Percentiles rank a stretch among this genome's conserved stretches.
These are phyloP conservation scores for Diarsia mendica DNA, from an alignment of 2,888 invertebrate genomes.

Conservation along the genomic window DNA sequence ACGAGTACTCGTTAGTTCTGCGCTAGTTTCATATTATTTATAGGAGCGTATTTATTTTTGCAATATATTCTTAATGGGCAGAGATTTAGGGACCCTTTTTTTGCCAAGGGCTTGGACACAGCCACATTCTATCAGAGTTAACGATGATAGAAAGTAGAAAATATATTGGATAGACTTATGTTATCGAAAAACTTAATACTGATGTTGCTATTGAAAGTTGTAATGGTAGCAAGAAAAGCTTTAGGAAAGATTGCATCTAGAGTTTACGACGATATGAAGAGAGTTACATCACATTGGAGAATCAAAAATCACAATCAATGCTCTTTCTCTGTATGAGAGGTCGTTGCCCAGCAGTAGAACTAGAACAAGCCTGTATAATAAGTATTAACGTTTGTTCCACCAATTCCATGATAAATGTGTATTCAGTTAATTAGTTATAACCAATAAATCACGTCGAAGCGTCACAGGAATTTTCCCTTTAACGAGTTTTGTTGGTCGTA, in stretches of 20 bases:
- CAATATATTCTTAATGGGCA: not conserved
- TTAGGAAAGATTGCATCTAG: not conserved
- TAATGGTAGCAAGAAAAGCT: not conserved
- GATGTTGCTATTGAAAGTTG: not conserved
- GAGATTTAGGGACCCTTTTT: not conserved
- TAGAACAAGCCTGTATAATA: not conserved
- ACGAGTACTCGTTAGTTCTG: conserved; percentile 25
- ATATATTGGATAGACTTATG: not conserved
- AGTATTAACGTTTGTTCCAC: conserved; percentile 7
- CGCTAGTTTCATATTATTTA: conserved; percentile 16
- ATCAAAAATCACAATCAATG: not conserved
- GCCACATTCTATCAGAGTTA: not conserved
- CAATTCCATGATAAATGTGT: conserved; percentile 55
- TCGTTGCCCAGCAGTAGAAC: not conserved
- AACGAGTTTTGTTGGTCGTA: conserved; percentile 60
- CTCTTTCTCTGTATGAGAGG: not conserved
- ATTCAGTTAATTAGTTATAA: conserved; percentile 50
- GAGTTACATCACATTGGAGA: not conserved
- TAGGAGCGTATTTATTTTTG: conserved; percentile 6
- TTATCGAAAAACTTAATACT: not conserved
- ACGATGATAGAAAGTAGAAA: not conserved
- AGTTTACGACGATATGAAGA: not conserved
- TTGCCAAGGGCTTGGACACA: not conserved
- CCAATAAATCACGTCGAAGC: conserved; percentile 52
- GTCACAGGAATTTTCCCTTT: conserved; percentile 55